phyloP scores from a whole-genome alignment of 2,888 invertebrate genomes.

The Polyommatus iphigenia region DNA sequence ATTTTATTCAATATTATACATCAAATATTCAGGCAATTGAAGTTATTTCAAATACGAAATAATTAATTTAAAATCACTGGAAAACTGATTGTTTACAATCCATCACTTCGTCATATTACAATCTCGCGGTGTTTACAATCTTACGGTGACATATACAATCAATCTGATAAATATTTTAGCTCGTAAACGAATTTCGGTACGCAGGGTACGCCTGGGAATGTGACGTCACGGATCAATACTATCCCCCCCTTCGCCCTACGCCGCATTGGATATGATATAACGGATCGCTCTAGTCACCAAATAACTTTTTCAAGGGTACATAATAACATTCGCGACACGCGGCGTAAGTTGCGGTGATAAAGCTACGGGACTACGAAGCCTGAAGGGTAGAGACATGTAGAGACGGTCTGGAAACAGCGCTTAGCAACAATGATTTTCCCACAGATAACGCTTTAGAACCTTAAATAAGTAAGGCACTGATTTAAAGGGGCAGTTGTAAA shows the following conservation, averaged over 20 bases:
- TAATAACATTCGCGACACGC: conserved; percentile 19
- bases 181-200: conserved; percentile 30
- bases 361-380: not conserved
- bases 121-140: too few relatives aligned
- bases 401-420: not conserved
- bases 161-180: conserved; percentile 9
- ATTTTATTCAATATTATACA: too few relatives aligned
- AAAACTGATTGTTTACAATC: too few relatives aligned
- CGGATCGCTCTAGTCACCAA: conserved; percentile 38
- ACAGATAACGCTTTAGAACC: not conserved
- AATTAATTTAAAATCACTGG: too few relatives aligned
- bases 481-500: too few relatives aligned
- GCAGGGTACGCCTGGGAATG: conserved; percentile 40
- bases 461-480: not conserved
- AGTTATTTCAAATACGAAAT: too few relatives aligned
- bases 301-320: conserved; percentile 43
- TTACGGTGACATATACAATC: too few relatives aligned
- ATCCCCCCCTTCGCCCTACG: conserved; percentile 35
- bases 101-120: too few relatives aligned
- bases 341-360: not conserved
- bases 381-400: not conserved
- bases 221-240: conserved; percentile 55
- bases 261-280: conserved; percentile 45
- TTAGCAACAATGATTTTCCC: not conserved
- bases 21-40: too few relatives aligned